A percentile compares a stretch with the other conserved stretches of the same genome.
These are phyloP conservation scores for Cheirogaleus major DNA, from an alignment of 2,797 vertebrate genomes.

Conservation along the genomic window DNA sequence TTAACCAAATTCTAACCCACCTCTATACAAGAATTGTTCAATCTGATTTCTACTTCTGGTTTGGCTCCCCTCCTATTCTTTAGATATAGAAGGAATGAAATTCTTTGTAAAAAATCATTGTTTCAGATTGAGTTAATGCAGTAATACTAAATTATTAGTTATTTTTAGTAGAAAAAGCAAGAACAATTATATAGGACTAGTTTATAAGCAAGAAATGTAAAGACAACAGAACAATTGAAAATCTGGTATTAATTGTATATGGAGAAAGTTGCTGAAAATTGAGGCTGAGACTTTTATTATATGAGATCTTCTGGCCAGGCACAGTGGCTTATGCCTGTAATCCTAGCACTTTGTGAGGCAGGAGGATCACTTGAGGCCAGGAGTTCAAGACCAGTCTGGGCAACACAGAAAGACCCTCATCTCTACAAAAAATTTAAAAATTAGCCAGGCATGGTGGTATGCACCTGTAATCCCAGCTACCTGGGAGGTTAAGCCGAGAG, in stretches of 20 bases:
- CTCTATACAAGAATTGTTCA: slow-evolving; percentile 25
- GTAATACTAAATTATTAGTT: slow-evolving; percentile 17
- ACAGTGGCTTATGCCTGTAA: neutral
- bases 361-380: neutral
- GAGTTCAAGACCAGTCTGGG: neutral
- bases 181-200: neutral
- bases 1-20: slow-evolving; percentile 46
- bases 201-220: slow-evolving; percentile 32
- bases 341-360: neutral
- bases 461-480: too few relatives aligned
- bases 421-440: neutral
- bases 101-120: slow-evolving; percentile 26
- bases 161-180: slow-evolving; percentile 39
- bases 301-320: neutral
- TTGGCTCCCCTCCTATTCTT: slow-evolving; percentile 4
- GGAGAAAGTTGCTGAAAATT: neutral
- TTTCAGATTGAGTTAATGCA: slow-evolving; percentile 1
- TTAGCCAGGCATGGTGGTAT: too few relatives aligned
- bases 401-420: neutral
- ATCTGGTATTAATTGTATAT: neutral
- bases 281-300: slow-evolving; percentile 7
- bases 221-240: neutral
- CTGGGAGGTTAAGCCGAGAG: too few relatives aligned
- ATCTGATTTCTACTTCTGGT: slow-evolving; percentile 27
- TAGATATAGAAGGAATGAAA: slow-evolving; percentile 44